Evolutionary conservation across 2,113 vertebrate species (phyloP).

Genomic region (Cyanistes caeruleus): DNA sequence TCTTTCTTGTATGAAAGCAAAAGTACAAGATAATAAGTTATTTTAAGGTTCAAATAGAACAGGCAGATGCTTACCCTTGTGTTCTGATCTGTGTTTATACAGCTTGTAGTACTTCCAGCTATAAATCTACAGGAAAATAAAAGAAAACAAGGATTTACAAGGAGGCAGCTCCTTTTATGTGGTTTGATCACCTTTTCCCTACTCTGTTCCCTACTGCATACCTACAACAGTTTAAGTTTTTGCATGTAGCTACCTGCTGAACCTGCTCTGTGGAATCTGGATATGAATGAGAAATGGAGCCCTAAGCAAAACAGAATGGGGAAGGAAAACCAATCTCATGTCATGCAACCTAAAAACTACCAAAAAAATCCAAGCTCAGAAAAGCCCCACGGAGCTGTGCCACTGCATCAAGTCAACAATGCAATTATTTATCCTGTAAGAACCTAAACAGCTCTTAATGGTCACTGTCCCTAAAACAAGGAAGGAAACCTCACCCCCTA

Average conservation of each 20-base stretch:
- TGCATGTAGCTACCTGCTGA: background rate
- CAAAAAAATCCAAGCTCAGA: background rate
- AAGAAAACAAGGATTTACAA: background rate
- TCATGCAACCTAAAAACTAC: background rate
- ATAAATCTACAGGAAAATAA: background rate
- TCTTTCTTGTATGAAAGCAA: background rate
- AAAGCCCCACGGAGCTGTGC: background rate
- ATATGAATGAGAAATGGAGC: background rate
- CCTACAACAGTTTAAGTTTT: background rate
- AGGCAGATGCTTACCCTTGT: slow-evolving; percentile 43
- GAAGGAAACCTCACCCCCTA: background rate
- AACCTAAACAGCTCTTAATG: background rate
- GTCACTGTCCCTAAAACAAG: background rate
- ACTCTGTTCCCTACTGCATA: background rate
- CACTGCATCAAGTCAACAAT: background rate
- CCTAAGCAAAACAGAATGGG: background rate
- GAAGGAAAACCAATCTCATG: background rate
- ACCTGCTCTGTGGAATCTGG: background rate
- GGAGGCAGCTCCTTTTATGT: background rate
- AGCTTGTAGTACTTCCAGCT: background rate
- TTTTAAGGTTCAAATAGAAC: background rate
- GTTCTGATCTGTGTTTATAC: background rate
- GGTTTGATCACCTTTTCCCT: background rate
- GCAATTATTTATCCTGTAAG: background rate
- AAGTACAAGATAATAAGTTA: background rate